Conservation (phyloP, 2,888 invertebrate species). For the Allygus modestus region DNA sequence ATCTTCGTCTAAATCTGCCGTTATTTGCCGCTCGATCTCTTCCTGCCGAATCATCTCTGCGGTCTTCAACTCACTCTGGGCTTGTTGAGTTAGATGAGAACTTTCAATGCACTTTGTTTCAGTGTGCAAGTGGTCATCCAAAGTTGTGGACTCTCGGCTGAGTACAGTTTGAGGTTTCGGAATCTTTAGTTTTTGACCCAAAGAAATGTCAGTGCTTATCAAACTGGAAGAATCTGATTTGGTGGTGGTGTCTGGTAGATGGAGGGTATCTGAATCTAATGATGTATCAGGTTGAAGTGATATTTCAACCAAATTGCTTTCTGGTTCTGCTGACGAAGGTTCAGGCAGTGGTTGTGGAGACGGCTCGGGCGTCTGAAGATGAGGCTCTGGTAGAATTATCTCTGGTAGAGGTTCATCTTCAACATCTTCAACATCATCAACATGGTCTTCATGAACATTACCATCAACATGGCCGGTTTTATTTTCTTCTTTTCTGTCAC, state of each 20-base stretch:
- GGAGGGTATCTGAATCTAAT: slow-evolving; percentile 39
- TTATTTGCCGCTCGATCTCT: slow-evolving; percentile 72
- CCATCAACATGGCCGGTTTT: slow-evolving; percentile 8
- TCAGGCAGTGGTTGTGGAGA: slow-evolving; percentile 48
- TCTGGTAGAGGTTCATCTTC: slow-evolving; percentile 31
- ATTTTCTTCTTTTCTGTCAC: not conserved
- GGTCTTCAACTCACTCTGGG: slow-evolving; percentile 67
- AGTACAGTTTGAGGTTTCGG: not conserved
- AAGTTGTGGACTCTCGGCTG: not conserved
- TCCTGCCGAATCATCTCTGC: slow-evolving; percentile 72
- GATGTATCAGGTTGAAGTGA: slow-evolving; percentile 52
- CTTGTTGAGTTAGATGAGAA: slow-evolving; percentile 13
- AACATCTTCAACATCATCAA: not conserved
- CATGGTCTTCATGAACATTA: not conserved
- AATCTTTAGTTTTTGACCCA: slow-evolving; percentile 40
- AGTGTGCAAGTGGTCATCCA: slow-evolving; percentile 1
- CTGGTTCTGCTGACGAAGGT: slow-evolving; percentile 44
- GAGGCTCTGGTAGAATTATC: slow-evolving; percentile 39
- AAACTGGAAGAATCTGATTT: slow-evolving; percentile 30
- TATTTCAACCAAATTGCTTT: slow-evolving; percentile 30
- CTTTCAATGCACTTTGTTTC: not conserved
- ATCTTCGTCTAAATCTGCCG: slow-evolving; percentile 73
- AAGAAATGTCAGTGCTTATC: slow-evolving; percentile 38
- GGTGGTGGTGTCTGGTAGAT: slow-evolving; percentile 51
- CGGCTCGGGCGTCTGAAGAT: slow-evolving; percentile 44